Percentiles rank a stretch among this genome's conserved stretches.
Evolutionary conservation across 1,140 invertebrate genomes (phyloP).

Genomic region (Brachionus rubens): DNA sequence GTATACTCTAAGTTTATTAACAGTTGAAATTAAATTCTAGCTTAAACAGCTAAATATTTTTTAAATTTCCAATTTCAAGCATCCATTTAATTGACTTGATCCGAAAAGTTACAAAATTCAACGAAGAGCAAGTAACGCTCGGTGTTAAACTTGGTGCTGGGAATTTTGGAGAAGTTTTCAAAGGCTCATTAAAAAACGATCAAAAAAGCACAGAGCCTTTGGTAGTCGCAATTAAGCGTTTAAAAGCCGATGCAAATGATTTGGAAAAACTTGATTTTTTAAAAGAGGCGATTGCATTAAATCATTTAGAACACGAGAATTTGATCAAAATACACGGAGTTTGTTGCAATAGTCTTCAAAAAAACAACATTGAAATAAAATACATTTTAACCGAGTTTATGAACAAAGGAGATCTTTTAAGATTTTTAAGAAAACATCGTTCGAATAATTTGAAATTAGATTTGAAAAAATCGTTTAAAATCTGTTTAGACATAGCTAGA

Average conservation of each 20-base stretch:
- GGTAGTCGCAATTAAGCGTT: constrained; percentile 33
- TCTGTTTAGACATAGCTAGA: constrained; percentile 27
- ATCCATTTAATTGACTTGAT: no score
- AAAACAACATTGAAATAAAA: no score
- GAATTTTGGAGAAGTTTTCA: background rate
- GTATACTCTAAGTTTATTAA: no score
- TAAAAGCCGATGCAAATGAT: background rate
- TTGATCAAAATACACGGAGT: constrained; percentile 29
- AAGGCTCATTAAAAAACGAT: background rate
- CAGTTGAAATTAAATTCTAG: no score
- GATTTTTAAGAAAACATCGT: background rate
- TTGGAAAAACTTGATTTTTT: constrained; percentile 41
- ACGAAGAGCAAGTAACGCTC: no score
- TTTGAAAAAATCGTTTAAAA: constrained; percentile 1
- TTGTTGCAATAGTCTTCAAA: constrained; percentile 12
- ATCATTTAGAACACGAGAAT: constrained; percentile 26
- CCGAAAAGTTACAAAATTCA: no score
- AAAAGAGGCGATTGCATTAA: constrained; percentile 41
- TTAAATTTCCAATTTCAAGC: no score
- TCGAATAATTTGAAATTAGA: background rate
- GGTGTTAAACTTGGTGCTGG: constrained; percentile 4
- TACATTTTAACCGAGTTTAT: constrained; percentile 21
- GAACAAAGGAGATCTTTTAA: constrained; percentile 34
- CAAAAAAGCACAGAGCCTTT: background rate
- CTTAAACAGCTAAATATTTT: no score